Evolutionary conservation across 92 coral and sea anemone species (phyloP), one percentile per base, ranked within the genome.

Genomic region (Heliopora coerulea): DNA sequence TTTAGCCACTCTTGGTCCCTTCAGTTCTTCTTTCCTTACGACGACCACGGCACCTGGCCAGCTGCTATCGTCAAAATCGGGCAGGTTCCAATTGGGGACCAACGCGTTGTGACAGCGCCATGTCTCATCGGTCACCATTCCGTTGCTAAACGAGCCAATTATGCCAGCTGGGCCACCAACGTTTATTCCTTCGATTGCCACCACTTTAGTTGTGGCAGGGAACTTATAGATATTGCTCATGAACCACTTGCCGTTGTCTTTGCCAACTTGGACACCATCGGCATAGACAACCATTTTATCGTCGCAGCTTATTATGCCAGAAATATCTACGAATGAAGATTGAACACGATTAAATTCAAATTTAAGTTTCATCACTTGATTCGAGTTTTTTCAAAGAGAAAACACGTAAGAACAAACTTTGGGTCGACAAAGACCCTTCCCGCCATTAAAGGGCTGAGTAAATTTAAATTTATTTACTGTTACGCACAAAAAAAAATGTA

Each of bases 131-230:
- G 86, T 82, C 12, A 83, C 75, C 54, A 78, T 41, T 19, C 87
- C 87, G 46, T 79, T 83, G 33, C 87, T 78, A 18, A 78, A 54
- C 28, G 87, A 83, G 9, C 87, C 87, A 20, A 83, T 74, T 5
- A 83, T 78, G 29, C 87, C 87, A 48, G 63, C 60, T 3, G 59
- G 39, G 18, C 61, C 50, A 15, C 70, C 68, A 18, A 9, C 3
- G 79, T 72, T 58, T 24, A 19, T 29, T 19, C 79, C 87, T 11
- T 42, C 30, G 59, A 83, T 57, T 30, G 87, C 80, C n/a, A 83
- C 59, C 18, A 83, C 75, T 25, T 48, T 50, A 3, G 83, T 61
- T 3, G 54, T 39, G 19, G 73, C 54, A 37, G 87, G 87, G 34
- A 83, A 24, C 30, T 46, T 23, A 49, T 41, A 83, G 35, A 44